phyloP scores from a whole-genome alignment of 2,888 invertebrate genomes.

The Anthophora plumipes region DNA sequence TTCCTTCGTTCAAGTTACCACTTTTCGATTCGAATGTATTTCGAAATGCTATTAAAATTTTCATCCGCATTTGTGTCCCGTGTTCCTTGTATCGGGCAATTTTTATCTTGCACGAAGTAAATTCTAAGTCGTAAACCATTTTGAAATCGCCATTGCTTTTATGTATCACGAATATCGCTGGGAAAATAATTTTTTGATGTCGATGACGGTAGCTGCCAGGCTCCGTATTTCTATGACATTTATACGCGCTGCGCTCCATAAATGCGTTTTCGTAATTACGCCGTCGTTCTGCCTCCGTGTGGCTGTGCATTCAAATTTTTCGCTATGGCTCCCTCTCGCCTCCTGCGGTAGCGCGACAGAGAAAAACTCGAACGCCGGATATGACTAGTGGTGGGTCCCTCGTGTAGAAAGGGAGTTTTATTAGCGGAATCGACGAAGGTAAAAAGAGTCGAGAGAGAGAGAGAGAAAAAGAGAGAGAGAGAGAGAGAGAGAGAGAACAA shows the following conservation, averaged over 20 bases:
- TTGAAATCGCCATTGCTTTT: not conserved
- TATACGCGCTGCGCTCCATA: not conserved
- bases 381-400: not conserved
- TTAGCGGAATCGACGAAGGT: constrained; percentile 5
- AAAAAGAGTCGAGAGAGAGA: too few species aligned
- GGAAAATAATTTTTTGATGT: constrained; percentile 4
- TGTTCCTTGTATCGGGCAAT: not conserved
- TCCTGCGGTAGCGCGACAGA: not conserved
- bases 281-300: not conserved
- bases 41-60: too few species aligned
- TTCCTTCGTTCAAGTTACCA: too few species aligned
- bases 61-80: not conserved
- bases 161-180: not conserved
- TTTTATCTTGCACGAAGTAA: not conserved
- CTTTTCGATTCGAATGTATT: too few species aligned
- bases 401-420: constrained; percentile 1
- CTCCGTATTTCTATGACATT: not conserved
- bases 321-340: not conserved
- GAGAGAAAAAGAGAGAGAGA: not conserved
- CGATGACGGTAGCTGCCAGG: not conserved
- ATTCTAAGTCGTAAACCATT: not conserved
- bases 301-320: constrained; percentile 2
- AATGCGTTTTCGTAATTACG: constrained; percentile 21
- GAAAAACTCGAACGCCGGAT: not conserved
- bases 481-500: not conserved